Conservation (phyloP, 1,140 invertebrate genomes). For the Marisa cornuarietis region DNA sequence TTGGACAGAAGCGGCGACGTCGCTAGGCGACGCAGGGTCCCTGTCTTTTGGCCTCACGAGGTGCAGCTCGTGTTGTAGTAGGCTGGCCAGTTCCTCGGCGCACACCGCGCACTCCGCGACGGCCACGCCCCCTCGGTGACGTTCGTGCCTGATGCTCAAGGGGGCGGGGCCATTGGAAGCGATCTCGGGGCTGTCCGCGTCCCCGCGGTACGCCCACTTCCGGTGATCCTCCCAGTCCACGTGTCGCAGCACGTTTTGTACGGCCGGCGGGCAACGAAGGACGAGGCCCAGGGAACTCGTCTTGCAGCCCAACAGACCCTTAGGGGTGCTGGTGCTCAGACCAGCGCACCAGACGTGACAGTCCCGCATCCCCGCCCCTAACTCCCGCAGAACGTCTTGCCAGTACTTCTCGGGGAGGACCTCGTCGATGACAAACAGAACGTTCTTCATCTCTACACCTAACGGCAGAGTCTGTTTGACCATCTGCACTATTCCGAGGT, state of each 20-base stretch:
- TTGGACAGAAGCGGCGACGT: too few species aligned
- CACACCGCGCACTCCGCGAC: neutral
- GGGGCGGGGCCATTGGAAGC: neutral
- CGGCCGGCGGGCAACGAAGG: neutral
- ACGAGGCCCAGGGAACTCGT: neutral
- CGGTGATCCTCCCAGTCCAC: neutral
- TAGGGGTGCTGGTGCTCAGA: neutral
- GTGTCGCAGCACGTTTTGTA: neutral
- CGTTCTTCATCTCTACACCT: neutral
- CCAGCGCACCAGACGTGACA: neutral
- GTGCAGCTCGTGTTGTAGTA: neutral
- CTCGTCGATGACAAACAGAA: neutral
- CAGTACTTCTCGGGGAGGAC: neutral
- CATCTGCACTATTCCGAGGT: too few species aligned
- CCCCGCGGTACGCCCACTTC: neutral
- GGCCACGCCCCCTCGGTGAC: neutral
- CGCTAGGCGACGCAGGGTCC: neutral
- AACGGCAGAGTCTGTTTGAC: too few species aligned
- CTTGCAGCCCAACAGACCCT: neutral
- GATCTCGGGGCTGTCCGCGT: neutral
- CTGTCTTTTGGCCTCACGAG: neutral
- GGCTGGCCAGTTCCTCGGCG: neutral
- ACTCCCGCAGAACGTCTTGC: neutral
- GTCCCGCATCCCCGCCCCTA: neutral
- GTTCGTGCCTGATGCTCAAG: neutral